Evolutionary conservation across 2,888 invertebrate genomes (phyloP), one percentile per base, ranked within the genome.

Genomic region (Pyralis farinalis): DNA sequence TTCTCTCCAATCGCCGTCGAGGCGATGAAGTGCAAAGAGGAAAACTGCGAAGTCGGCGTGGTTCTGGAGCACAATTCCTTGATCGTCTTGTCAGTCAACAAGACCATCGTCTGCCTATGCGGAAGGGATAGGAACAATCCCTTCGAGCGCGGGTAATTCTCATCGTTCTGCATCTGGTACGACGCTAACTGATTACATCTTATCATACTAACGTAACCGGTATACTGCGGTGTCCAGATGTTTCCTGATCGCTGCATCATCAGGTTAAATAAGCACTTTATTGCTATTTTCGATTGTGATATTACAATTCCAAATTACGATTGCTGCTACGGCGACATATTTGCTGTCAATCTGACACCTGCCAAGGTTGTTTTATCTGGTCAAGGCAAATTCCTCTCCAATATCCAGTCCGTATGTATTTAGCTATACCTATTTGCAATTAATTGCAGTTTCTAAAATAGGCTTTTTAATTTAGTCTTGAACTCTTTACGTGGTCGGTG

Each of bases 21-120:
- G 82, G 87, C 88, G 88, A 90, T 90, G 90, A 89, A 89, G 89
- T 90, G 90, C 78, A 88, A 88, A 81, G 89, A 86, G 84, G 88
- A 85, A 77, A 89, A 89, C 71, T 90, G 89, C 67, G 90, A 90
- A 73, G 88, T 90, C 51, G 90, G 88, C 68, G 87, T 89, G 72
- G 78, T 90, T 58, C 79, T 87, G 62, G 89, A 87, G 63, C 85
- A 80, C 74, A 87, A 88, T 71, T 88, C 89, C 43, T 61, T 90
- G 73, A 90, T 90, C 59, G 88, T 90, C 63, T 75, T 90, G 48
- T 83, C 89, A 16, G 77, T 86, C 55, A 78, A 90, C 76, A 89
- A 89, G 75, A 87, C 89, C 58, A 90, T 90, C 68, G 79, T 90
- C 71, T 90, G 90, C 76, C 82, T 85, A 49, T 90, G 89, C 73